Conservation (phyloP, 92 coral and sea anemone genomes). For the Montipora capitata region DNA sequence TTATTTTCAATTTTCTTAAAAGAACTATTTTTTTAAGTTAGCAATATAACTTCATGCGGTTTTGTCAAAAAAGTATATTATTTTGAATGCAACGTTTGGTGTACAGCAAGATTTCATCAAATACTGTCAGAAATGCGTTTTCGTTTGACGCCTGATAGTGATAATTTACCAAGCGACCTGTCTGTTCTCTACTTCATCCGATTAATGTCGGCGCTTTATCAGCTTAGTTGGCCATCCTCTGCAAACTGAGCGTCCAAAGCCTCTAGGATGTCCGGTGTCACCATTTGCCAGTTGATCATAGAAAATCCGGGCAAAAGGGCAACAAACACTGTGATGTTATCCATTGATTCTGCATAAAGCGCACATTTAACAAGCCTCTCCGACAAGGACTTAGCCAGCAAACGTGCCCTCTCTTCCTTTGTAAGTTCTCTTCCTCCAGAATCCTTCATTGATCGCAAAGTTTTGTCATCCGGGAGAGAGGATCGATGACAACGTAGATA, state of each 20-base stretch:
- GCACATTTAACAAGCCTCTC: constrained; percentile 93
- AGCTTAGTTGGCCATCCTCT: neutral
- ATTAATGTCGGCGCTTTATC: too few species aligned
- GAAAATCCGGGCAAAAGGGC: constrained; percentile 92
- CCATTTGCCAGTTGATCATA: constrained; percentile 71
- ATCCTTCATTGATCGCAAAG: constrained; percentile 41
- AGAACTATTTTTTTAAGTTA: too few species aligned
- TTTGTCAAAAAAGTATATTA: too few species aligned
- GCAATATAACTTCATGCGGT: too few species aligned
- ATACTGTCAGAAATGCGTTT: too few species aligned
- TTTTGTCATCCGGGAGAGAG: constrained; percentile 75
- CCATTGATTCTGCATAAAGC: constrained; percentile 91
- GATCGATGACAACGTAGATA: constrained; percentile 63
- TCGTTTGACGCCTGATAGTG: too few species aligned
- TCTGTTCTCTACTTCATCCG: too few species aligned
- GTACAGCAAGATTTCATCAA: too few species aligned
- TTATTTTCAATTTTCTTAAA: too few species aligned
- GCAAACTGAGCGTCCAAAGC: constrained; percentile 51
- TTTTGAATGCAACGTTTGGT: too few species aligned
- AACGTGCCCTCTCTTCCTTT: constrained; percentile 79
- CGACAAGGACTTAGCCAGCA: constrained; percentile 85
- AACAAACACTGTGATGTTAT: constrained; percentile 84
- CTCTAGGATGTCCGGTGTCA: constrained; percentile 63
- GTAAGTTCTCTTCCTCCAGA: constrained; percentile 43
- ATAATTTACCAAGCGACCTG: too few species aligned